phyloP scores from a whole-genome alignment of 1,140 invertebrate genomes.

The Nylanderia fulva region DNA sequence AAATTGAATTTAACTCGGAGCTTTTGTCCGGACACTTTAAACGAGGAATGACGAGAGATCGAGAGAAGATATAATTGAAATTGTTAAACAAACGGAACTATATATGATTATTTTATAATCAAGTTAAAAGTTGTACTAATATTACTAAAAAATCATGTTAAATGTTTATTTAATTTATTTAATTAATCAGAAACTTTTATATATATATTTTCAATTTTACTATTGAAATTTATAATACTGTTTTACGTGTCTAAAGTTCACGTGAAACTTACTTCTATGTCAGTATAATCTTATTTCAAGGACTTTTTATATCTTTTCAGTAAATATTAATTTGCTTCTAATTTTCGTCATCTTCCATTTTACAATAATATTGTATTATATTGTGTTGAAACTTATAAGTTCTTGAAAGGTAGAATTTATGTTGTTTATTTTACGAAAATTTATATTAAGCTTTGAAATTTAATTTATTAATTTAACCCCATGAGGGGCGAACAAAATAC shows the following conservation, averaged over 20 bases:
- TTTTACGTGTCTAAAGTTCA: background rate
- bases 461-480: background rate
- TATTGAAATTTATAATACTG: background rate
- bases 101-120: background rate
- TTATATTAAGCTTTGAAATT: background rate
- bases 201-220: background rate
- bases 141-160: background rate
- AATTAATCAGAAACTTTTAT: background rate
- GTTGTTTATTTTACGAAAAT: conserved; percentile 1
- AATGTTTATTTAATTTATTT: background rate
- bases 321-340: conserved; percentile 15
- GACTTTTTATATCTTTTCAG: background rate
- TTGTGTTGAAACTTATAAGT: background rate
- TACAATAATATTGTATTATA: background rate
- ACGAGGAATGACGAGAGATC: background rate
- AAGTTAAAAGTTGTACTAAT: background rate
- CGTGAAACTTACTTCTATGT: background rate
- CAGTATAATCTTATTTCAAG: background rate
- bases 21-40: background rate
- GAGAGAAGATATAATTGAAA: conserved; percentile 5
- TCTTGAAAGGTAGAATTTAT: background rate
- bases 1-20: conserved; percentile 31
- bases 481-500: background rate
- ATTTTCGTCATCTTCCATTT: conserved; percentile 10
- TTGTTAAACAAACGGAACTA: background rate